These are phyloP conservation scores for Cavia aperea DNA, from an alignment of 2,113 vertebrate species.

Conservation along the genomic window DNA sequence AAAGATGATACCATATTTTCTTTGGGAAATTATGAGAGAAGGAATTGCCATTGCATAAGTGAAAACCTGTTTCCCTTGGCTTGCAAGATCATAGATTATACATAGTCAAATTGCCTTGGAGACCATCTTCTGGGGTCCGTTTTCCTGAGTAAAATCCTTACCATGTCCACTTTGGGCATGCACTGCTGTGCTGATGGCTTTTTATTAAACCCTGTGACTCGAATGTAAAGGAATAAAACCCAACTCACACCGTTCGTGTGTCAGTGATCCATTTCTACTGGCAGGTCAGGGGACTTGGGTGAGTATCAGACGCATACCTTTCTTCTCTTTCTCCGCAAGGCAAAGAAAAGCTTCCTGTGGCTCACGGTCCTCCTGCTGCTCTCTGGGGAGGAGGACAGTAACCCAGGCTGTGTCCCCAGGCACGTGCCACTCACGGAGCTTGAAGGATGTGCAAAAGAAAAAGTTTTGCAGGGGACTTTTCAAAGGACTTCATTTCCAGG, in stretches of 20 bases:
- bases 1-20: neutral
- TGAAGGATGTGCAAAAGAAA: neutral
- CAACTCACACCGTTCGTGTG: neutral
- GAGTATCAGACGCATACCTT: neutral
- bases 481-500: neutral
- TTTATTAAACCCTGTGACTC: neutral
- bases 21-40: neutral
- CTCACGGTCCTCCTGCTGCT: neutral
- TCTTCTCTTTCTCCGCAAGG: neutral
- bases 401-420: neutral
- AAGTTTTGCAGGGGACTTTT: neutral
- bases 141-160: neutral
- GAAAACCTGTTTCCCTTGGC: neutral
- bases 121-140: neutral
- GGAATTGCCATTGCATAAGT: neutral
- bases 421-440: accelerated
- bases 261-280: neutral
- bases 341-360: neutral
- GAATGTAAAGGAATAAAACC: neutral
- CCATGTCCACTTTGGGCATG: neutral
- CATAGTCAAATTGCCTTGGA: neutral
- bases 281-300: neutral
- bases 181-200: neutral
- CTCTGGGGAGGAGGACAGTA: no score
- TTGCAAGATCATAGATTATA: neutral